Conservation (phyloP, 2,113 vertebrate species). For the Diadophis punctatus region DNA sequence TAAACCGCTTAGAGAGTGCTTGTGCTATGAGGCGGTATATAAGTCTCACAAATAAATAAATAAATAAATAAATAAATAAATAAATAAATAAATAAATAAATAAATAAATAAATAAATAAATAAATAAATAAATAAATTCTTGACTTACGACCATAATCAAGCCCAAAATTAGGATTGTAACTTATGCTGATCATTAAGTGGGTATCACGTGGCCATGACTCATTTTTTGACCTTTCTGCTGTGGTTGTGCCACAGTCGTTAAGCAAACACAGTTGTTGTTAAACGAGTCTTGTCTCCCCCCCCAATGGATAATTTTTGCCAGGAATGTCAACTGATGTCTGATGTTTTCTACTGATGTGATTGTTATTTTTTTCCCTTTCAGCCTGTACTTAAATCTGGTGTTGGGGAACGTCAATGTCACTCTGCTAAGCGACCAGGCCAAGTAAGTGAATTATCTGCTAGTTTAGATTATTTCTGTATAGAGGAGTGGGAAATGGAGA, state of each 20-base stretch:
- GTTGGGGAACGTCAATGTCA: slow-evolving; percentile 94
- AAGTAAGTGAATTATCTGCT: slow-evolving; percentile 74
- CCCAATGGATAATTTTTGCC: background rate
- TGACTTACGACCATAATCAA: too few relatives aligned
- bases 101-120: too few relatives aligned
- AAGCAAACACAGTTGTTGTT: background rate
- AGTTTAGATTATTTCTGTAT: background rate
- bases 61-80: too few relatives aligned
- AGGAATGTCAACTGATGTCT: background rate
- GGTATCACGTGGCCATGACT: too few relatives aligned
- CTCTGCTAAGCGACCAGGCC: slow-evolving; percentile 94
- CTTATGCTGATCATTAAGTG: too few relatives aligned
- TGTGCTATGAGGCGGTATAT: too few relatives aligned
- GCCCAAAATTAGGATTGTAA: too few relatives aligned
- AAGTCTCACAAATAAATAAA: too few relatives aligned
- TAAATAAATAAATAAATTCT: too few relatives aligned
- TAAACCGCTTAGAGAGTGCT: too few relatives aligned
- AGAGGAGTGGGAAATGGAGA: background rate
- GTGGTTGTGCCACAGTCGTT: background rate
- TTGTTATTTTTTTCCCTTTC: slow-evolving; percentile 39
- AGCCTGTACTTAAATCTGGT: slow-evolving; percentile 94
- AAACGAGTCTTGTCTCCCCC: background rate
- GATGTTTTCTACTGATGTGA: background rate
- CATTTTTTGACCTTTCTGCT: background rate
- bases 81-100: too few relatives aligned